These are phyloP conservation scores for Bostrychus sinensis DNA, from an alignment of 2,113 vertebrate genomes.

Conservation along the genomic window DNA sequence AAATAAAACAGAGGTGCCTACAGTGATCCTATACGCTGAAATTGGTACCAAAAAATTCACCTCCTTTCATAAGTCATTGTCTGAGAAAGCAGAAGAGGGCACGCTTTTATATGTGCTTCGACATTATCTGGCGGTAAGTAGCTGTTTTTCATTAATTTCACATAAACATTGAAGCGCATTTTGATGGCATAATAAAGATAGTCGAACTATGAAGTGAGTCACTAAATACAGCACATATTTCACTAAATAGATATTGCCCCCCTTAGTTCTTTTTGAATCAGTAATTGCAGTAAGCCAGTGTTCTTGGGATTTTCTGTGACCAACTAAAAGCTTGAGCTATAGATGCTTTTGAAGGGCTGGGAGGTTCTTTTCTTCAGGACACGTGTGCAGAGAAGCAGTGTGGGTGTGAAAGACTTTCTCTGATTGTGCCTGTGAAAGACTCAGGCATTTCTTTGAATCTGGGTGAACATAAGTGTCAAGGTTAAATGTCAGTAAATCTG, in stretches of 20 bases:
- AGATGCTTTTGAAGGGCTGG: conserved; percentile 21
- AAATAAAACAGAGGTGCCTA: conserved; percentile 81
- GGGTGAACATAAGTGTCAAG: conserved; percentile 41
- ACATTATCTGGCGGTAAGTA: conserved; percentile 90
- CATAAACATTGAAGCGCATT: neutral
- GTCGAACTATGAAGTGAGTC: no score
- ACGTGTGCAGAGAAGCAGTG: conserved; percentile 25
- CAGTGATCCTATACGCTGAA: conserved; percentile 94
- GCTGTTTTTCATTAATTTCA: neutral
- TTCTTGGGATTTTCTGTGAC: neutral
- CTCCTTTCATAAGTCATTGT: conserved; percentile 88
- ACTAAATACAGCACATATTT: neutral
- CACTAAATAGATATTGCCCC: neutral
- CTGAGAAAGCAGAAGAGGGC: conserved; percentile 83
- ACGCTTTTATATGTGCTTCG: conserved; percentile 90
- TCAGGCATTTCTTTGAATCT: conserved; percentile 34
- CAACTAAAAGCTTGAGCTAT: conserved; percentile 2
- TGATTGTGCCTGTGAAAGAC: conserved; percentile 33
- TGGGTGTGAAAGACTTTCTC: conserved; percentile 38
- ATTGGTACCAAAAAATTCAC: conserved; percentile 91
- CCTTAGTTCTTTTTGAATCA: neutral
- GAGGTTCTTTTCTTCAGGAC: conserved; percentile 36
- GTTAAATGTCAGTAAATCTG: conserved; percentile 43
- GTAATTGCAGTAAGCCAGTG: neutral
- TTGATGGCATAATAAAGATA: neutral